Conservation (phyloP, 2,113 vertebrate genomes). For the Lasiurus cinereus region DNA sequence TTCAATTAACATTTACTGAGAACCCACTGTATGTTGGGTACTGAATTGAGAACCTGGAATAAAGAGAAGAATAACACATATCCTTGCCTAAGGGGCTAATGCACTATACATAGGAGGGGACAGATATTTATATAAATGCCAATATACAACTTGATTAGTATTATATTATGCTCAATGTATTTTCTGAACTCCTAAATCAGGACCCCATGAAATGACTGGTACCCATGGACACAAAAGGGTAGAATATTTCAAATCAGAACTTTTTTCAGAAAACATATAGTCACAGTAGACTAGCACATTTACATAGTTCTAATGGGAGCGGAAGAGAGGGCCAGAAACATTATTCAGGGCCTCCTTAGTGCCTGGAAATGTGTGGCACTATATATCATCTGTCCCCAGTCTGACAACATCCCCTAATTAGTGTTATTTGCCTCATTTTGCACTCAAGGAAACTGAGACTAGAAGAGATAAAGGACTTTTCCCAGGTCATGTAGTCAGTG, state of each 20-base stretch:
- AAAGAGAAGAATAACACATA: background rate
- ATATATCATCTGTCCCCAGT: background rate
- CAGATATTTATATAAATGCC: background rate
- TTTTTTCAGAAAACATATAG: background rate
- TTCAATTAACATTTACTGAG: background rate
- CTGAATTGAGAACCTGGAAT: background rate
- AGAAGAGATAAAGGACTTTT: background rate
- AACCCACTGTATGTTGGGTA: background rate
- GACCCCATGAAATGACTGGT: background rate
- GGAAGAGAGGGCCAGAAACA: background rate
- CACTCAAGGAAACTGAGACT: background rate
- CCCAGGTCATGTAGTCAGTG: too few species aligned
- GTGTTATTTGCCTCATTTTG: background rate
- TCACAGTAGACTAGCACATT: background rate
- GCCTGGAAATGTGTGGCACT: background rate
- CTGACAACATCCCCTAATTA: background rate
- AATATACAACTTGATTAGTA: background rate
- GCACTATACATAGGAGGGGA: background rate
- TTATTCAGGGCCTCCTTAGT: background rate
- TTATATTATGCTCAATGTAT: background rate
- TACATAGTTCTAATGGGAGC: background rate
- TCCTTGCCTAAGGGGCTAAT: background rate
- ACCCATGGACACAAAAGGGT: background rate
- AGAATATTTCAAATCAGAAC: constrained; percentile 48
- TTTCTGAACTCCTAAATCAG: constrained; percentile 21